Conservation (phyloP, 2,113 vertebrate species). For the Myrmophylax atrothorax region DNA sequence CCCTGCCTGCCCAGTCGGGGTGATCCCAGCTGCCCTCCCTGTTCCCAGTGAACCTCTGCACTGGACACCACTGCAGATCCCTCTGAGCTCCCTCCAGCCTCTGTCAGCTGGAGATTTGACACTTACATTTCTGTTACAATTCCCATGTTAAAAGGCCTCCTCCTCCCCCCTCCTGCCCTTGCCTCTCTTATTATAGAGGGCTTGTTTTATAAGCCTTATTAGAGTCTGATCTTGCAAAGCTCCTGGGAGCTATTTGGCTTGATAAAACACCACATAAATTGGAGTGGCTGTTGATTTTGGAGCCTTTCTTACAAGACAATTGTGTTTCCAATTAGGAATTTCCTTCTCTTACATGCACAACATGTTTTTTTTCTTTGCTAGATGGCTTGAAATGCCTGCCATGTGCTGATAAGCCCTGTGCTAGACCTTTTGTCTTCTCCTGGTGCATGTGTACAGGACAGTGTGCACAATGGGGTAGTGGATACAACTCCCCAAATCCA, state of each 20-base stretch:
- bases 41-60: not conserved
- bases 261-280: constrained; percentile 53
- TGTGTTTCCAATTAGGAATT: constrained; percentile 52
- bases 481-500: not conserved
- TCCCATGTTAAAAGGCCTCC: not conserved
- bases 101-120: not conserved
- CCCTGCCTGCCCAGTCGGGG: not conserved
- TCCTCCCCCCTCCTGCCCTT: not conserved
- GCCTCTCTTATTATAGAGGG: not conserved
- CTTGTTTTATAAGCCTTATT: constrained; percentile 36
- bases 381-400: constrained; percentile 42
- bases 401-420: constrained; percentile 41
- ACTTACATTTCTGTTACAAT: not conserved
- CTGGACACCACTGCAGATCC: not conserved
- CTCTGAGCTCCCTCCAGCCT: not conserved
- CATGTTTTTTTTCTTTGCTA: not conserved
- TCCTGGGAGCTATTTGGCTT: constrained; percentile 39
- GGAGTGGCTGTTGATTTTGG: constrained; percentile 57
- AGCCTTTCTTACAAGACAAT: not conserved
- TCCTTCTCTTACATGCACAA: constrained; percentile 16
- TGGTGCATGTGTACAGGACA: not conserved
- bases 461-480: not conserved
- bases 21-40: not conserved
- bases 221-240: constrained; percentile 22
- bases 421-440: constrained; percentile 17